Evolutionary conservation across 2,888 invertebrate species (phyloP).

Genomic region (Rhagium mordax): DNA sequence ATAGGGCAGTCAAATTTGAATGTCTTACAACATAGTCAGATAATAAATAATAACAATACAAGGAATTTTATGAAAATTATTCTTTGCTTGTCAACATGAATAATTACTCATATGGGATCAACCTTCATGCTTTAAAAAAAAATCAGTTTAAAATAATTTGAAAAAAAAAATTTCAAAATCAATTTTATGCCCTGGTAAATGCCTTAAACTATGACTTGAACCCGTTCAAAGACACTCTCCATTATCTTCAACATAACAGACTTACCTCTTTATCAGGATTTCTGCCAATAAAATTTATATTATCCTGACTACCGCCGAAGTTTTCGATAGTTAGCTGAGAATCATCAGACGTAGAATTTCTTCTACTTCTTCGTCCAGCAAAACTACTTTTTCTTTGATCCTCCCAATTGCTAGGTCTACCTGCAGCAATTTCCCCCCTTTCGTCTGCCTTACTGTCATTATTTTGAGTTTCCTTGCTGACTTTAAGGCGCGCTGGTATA

Average conservation of each 20-base stretch:
- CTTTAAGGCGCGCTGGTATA: constrained; percentile 68
- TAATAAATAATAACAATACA: no score
- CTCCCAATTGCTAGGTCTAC: constrained; percentile 90
- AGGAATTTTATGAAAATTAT: no score
- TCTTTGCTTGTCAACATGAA: no score
- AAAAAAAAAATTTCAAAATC: no score
- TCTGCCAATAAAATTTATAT: constrained; percentile 86
- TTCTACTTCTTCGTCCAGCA: constrained; percentile 87
- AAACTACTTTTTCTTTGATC: constrained; percentile 80
- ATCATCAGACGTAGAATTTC: constrained; percentile 89
- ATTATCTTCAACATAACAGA: neutral
- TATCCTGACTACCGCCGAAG: constrained; percentile 93
- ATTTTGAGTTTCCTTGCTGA: constrained; percentile 77
- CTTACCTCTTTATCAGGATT: constrained; percentile 84
- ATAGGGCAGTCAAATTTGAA: no score
- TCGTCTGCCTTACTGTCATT: constrained; percentile 80
- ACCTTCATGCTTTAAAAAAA: no score
- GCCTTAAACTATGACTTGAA: no score
- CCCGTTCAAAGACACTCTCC: no score
- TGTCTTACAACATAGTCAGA: no score
- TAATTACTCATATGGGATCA: no score
- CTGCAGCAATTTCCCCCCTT: constrained; percentile 80
- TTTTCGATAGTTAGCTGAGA: constrained; percentile 93
- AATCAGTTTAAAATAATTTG: no score
- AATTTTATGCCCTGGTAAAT: no score